These are phyloP conservation scores for Talpa occidentalis DNA, from an alignment of 2,113 vertebrate species.

Conservation along the genomic window DNA sequence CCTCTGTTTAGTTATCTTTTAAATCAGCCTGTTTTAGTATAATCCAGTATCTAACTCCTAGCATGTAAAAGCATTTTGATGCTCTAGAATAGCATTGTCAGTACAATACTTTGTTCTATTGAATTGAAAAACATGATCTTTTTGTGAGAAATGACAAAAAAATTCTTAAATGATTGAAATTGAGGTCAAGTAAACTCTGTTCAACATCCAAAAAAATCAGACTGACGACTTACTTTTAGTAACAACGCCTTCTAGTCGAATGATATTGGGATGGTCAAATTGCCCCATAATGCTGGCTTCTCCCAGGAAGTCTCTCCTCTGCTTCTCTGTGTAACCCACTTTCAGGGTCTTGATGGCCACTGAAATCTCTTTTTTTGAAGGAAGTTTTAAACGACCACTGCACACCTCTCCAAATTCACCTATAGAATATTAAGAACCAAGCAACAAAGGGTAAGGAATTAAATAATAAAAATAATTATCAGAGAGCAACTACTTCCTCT, in stretches of 20 bases:
- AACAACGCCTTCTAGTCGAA: constrained; percentile 97
- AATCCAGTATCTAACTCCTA: neutral
- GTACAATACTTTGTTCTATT: neutral
- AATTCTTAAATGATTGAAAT: neutral
- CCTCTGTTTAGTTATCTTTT: neutral
- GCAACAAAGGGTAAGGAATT: neutral
- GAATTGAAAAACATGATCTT: neutral
- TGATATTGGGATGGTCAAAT: constrained; percentile 99
- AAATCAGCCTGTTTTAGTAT: neutral
- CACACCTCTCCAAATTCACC: constrained; percentile 99
- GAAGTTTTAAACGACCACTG: constrained; percentile 95
- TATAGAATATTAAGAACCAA: constrained; percentile 73
- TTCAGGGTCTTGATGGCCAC: constrained; percentile 99
- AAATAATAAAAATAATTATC: neutral
- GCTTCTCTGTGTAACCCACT: constrained; percentile 97
- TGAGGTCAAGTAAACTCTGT: neutral
- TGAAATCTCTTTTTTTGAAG: constrained; percentile 98
- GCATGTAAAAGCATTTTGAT: neutral
- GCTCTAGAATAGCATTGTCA: neutral
- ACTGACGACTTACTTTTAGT: constrained; percentile 93
- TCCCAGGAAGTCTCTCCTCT: constrained; percentile 96
- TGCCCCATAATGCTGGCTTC: constrained; percentile 99
- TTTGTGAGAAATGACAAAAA: neutral
- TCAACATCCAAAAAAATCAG: neutral
- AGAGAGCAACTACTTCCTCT: neutral